phyloP scores from a whole-genome alignment of 2,888 invertebrate genomes.

The Theretra japonica region DNA sequence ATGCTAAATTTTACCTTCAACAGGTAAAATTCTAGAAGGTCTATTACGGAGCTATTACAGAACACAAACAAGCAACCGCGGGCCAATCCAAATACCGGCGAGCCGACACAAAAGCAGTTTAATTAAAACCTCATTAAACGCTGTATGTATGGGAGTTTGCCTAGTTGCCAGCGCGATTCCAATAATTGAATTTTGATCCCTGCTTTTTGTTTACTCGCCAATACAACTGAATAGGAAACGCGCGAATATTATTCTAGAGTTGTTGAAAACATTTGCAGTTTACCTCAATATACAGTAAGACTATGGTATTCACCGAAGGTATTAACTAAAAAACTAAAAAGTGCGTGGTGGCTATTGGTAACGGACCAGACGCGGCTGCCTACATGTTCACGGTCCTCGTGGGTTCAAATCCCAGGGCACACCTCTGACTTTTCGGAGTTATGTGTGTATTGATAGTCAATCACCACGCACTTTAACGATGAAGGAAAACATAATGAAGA shows the following conservation, averaged over 20 bases:
- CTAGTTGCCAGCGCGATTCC: not conserved
- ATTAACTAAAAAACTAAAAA: no score
- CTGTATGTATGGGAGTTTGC: conserved; percentile 1
- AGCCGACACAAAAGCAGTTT: not conserved
- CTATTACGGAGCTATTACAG: not conserved
- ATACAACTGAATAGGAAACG: not conserved
- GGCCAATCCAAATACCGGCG: not conserved
- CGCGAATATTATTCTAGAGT: not conserved
- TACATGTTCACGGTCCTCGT: no score
- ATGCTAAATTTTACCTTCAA: not conserved
- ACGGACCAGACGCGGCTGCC: no score
- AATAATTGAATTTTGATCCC: not conserved
- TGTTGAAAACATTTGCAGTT: no score
- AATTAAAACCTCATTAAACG: conserved; percentile 1
- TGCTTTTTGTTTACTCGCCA: conserved; percentile 1
- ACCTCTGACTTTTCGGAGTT: no score
- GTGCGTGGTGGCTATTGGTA: no score
- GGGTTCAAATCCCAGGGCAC: no score
- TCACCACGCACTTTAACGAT: no score
- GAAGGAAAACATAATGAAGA: no score
- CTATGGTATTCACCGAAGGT: no score
- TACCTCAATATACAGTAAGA: no score
- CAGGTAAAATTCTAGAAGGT: not conserved
- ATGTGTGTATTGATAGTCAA: no score
- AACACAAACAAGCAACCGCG: not conserved